Percentiles rank a stretch among this genome's conserved stretches.
Evolutionary conservation across 2,797 vertebrate genomes (phyloP).

Genomic region (Podarcis lilfordi): DNA sequence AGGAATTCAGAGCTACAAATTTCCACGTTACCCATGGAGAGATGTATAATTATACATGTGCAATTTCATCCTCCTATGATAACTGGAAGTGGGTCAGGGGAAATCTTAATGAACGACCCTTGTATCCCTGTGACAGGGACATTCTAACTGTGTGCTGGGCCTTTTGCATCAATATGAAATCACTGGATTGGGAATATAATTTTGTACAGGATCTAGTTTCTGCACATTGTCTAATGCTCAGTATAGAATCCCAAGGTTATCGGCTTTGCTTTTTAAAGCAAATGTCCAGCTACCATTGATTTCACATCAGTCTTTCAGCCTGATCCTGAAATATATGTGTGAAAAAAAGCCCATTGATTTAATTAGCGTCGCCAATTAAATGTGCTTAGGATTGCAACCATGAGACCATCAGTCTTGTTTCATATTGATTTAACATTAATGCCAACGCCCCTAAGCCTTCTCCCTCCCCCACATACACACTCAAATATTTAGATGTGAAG

Average conservation of each 20-base stretch:
- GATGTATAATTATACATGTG: no score
- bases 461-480: background rate
- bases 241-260: background rate
- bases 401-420: background rate
- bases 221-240: background rate
- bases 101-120: no score
- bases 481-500: background rate
- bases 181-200: background rate
- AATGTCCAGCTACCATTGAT: background rate
- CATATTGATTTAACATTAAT: constrained; percentile 3
- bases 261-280: background rate
- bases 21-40: no score
- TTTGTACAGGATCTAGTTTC: background rate
- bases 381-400: constrained; percentile 6
- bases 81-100: no score
- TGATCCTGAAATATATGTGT: constrained; percentile 1
- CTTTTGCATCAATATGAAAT: background rate
- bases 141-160: background rate
- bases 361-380: background rate
- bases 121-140: background rate
- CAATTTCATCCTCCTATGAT: no score
- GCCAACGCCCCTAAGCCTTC: background rate
- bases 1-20: no score
- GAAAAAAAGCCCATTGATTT: constrained; percentile 5
- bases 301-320: background rate